A percentile compares a stretch with the other conserved stretches of the same genome.
phyloP scores from a whole-genome alignment of 1,140 invertebrate species.

The Liolophura sinensis region DNA sequence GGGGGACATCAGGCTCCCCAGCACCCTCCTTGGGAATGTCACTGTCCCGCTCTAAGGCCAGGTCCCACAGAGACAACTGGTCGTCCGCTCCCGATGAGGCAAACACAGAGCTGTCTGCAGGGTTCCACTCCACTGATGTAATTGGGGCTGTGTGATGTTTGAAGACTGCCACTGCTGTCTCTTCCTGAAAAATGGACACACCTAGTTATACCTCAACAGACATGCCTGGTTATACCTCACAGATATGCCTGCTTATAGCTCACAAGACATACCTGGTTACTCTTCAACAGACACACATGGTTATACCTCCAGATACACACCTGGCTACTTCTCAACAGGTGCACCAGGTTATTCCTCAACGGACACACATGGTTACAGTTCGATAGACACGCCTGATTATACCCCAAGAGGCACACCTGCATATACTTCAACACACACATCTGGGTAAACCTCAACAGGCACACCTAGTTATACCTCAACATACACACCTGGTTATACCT shows the following conservation, averaged over 20 bases:
- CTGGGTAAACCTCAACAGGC: too few species aligned
- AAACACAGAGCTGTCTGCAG: constrained; percentile 87
- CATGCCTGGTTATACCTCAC: neutral
- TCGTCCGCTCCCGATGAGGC: constrained; percentile 93
- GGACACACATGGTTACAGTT: too few species aligned
- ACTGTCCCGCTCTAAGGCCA: constrained; percentile 85
- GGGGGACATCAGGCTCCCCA: constrained; percentile 75
- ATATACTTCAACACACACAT: too few species aligned
- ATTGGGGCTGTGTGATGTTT: constrained; percentile 91
- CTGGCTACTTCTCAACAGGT: too few species aligned
- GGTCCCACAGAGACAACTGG: constrained; percentile 97
- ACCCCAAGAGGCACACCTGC: too few species aligned
- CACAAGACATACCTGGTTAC: neutral
- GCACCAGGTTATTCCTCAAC: too few species aligned
- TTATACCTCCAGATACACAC: neutral
- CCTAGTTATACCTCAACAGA: neutral
- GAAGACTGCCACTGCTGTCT: constrained; percentile 83
- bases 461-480: too few species aligned
- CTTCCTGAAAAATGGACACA: constrained; percentile 55
- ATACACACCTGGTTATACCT: too few species aligned
- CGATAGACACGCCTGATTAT: too few species aligned
- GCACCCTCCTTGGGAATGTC: constrained; percentile 40
- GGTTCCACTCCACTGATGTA: constrained; percentile 97
- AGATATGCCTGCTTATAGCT: neutral
- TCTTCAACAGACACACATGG: neutral